These are phyloP conservation scores for Spinus olivaceus DNA, from an alignment of 2,797 vertebrate species.

Conservation along the genomic window DNA sequence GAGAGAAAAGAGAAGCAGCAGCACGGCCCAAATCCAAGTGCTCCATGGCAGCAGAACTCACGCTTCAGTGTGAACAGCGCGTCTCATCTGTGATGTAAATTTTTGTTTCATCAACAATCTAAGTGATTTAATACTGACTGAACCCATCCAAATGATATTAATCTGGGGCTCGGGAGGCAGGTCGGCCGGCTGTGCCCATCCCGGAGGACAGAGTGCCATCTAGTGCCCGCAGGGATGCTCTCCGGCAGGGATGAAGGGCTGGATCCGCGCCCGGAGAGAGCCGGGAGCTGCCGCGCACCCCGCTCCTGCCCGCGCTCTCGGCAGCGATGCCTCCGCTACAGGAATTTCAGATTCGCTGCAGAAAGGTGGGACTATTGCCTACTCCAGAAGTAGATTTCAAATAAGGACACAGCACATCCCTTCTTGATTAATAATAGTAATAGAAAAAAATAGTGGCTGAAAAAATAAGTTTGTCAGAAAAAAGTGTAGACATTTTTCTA, in stretches of 20 bases:
- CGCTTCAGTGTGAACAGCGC: not conserved
- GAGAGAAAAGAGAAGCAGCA: not conserved
- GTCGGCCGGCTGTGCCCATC: not conserved
- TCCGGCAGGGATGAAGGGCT: not conserved
- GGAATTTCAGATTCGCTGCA: not conserved
- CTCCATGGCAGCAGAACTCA: not conserved
- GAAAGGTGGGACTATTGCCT: not conserved
- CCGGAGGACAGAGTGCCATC: slow-evolving; percentile 85
- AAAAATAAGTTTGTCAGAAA: not conserved
- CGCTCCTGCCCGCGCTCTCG: accelerated
- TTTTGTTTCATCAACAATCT: not conserved
- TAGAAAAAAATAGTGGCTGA: not conserved
- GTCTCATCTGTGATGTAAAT: not conserved
- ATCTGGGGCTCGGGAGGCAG: not conserved
- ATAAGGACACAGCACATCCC: not conserved
- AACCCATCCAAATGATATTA: not conserved
- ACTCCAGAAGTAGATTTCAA: not conserved
- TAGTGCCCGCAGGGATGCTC: slow-evolving; percentile 71
- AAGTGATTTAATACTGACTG: not conserved
- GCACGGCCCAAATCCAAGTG: accelerated
- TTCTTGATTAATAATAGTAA: not conserved
- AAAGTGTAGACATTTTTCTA: not conserved
- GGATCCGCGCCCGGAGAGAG: accelerated
- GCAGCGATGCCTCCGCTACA: accelerated
- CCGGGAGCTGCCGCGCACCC: accelerated